Evolutionary conservation across 1,140 invertebrate genomes (phyloP), one percentile per base, ranked within the genome.

Genomic region (Trachelipus rathkii): DNA sequence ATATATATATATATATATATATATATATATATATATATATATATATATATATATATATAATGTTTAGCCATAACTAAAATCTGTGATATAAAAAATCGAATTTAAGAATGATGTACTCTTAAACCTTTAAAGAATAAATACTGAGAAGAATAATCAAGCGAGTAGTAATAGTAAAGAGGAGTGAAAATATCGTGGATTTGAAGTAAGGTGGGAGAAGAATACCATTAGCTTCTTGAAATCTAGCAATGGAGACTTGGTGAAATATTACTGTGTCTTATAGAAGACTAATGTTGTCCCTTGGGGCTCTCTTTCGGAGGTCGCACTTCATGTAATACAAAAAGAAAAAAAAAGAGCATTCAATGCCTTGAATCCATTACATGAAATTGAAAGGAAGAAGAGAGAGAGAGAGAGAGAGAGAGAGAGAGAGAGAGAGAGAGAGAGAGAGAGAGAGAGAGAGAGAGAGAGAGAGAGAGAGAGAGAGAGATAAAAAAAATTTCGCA

Each of bases 311-410:
- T 60, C 50, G 11, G 50, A 8, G 50, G 1, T 60, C 50, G 50
- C 50, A 60, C 50, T 60, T 60, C 50, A 60, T 60, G 50, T 60
- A 60, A 60, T 60, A 19, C 50, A 60, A 19, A 60, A 50, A 50
- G n/a, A n/a, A 60, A 19, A 60, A 33, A 33, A 19, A 60, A 8
- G 50, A 60, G 6, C 33, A 33, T 60, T 19, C 50, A 19, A 13
- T 60, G 11, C 50, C 19, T 15, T 19, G 19, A 60, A 60, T 60
- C 50, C 50, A 60, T 19, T 60, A 33, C 50, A 60, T 15, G 50
- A 60, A 60, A 60, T 60, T 60, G 19, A 60, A 60, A 60, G 19
- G 19, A 60, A 19, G 11, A 60, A 60, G 19, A 60, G 19, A 60
- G 19, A 60, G 19, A 60, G 19, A 60, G 8, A 60, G 19, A 60